phyloP scores from a whole-genome alignment of 1,140 invertebrate genomes.

The Tetramorium simillimum region DNA sequence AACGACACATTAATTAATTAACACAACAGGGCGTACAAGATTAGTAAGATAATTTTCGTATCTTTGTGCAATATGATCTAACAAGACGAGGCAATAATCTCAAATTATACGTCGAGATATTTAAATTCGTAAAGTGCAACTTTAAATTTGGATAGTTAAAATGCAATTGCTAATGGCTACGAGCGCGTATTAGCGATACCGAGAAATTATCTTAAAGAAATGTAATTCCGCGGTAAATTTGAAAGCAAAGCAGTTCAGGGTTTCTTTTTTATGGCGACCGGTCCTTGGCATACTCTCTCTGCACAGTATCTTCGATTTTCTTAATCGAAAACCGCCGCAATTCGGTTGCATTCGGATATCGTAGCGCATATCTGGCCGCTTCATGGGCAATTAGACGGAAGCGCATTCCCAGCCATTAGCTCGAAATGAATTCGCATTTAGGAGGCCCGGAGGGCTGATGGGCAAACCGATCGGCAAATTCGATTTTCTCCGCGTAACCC shows the following conservation, averaged over 20 bases:
- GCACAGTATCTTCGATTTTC: conserved; percentile 23
- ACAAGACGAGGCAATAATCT: neutral
- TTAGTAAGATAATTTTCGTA: neutral
- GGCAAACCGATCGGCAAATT: conserved; percentile 73
- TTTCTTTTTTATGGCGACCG: neutral
- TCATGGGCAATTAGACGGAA: conserved; percentile 67
- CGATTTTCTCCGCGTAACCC: conserved; percentile 67
- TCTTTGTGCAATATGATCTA: neutral
- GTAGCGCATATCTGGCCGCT: conserved; percentile 46
- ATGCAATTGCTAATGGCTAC: neutral
- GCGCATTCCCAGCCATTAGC: conserved; percentile 71
- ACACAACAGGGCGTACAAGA: neutral
- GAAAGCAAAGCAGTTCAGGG: neutral
- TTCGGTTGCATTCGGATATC: conserved; percentile 15
- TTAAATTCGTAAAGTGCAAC: neutral
- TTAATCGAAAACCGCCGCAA: conserved; percentile 26
- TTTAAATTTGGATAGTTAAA: neutral
- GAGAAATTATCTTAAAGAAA: neutral
- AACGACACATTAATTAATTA: conserved; percentile 28
- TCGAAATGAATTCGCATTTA: conserved; percentile 77
- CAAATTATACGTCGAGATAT: neutral
- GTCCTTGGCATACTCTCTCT: neutral
- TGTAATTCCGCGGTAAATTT: neutral
- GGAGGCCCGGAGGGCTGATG: conserved; percentile 61
- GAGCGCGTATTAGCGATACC: no score